Evolutionary conservation across 2,888 invertebrate genomes (phyloP), one percentile per base, ranked within the genome.

Genomic region (Euphydryas editha): DNA sequence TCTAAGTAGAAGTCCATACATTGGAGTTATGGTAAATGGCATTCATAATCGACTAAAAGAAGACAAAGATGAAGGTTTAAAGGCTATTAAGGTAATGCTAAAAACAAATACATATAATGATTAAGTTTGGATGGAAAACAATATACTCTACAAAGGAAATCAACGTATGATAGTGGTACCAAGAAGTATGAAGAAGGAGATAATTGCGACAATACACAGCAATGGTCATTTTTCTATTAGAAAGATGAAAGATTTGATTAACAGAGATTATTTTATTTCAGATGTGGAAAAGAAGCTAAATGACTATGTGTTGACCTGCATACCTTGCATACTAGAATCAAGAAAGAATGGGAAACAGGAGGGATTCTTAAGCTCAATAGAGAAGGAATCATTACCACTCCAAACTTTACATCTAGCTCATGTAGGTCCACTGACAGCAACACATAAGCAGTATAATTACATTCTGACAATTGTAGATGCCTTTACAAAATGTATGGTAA

Each of bases 401-500:
- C 42, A 68, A 44, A 75, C 73, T 20, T n/a, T 62, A 2, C 70
- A 71, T 37, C 7, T 59, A 21, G 75, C 86, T 55, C 85, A 83
- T 57, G 49, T 87, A 0, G 84, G 83, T 10, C 83, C 82, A 0
- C 42, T 82, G 15, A 71, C 76, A 0, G 73, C 75, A 3, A 84
- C 82, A 0, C 72, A 72, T 1, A 83, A 81, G 63, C 58, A 64
- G n/a, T 83, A 83, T 49, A 81, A 81, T 49, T 71, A n/a, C n/a
- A n/a, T n/a, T n/a, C n/a, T n/a, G n/a, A n/a, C n/a, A n/a, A n/a
- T n/a, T n/a, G n/a, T n/a, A n/a, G n/a, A n/a, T n/a, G n/a, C n/a
- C n/a, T n/a, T n/a, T n/a, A n/a, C 0, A 71, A 84, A 0, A 67
- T 84, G 0, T 84, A 86, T 69, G 77, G 69, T 0, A 86, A 85